These are phyloP conservation scores for Mellivora capensis DNA, from an alignment of 2,113 vertebrate genomes.

Conservation along the genomic window DNA sequence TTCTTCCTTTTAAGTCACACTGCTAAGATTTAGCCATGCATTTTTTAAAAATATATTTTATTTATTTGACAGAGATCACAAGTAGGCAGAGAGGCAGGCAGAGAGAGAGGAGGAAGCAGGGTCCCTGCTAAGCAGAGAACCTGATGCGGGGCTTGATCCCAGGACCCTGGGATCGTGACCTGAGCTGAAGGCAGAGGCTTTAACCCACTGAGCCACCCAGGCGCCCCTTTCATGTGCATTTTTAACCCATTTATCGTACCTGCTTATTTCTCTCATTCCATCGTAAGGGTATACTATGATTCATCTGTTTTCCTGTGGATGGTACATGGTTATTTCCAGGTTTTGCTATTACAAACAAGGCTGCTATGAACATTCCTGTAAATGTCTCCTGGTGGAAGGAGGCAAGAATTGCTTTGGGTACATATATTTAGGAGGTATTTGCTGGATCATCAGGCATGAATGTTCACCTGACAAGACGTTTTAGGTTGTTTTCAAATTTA, in stretches of 20 bases:
- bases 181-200: too few relatives aligned
- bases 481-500: not conserved
- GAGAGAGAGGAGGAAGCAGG: too few relatives aligned
- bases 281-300: accelerated
- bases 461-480: not conserved
- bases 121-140: too few relatives aligned
- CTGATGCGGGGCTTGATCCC: too few relatives aligned
- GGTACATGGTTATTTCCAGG: not conserved
- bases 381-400: not conserved
- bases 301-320: not conserved
- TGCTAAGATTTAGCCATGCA: not conserved
- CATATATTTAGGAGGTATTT: not conserved
- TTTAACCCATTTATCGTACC: not conserved
- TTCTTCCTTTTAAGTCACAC: not conserved
- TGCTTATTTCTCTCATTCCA: not conserved
- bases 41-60: too few relatives aligned
- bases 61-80: too few relatives aligned
- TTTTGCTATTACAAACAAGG: not conserved
- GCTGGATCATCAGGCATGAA: not conserved
- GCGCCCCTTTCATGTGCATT: not conserved
- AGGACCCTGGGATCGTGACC: too few relatives aligned
- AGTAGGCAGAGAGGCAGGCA: too few relatives aligned
- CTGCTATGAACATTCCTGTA: not conserved
- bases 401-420: not conserved
- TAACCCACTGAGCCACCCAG: too few relatives aligned